Conservation (phyloP, 2,113 vertebrate genomes). For the Rissa tridactyla region DNA sequence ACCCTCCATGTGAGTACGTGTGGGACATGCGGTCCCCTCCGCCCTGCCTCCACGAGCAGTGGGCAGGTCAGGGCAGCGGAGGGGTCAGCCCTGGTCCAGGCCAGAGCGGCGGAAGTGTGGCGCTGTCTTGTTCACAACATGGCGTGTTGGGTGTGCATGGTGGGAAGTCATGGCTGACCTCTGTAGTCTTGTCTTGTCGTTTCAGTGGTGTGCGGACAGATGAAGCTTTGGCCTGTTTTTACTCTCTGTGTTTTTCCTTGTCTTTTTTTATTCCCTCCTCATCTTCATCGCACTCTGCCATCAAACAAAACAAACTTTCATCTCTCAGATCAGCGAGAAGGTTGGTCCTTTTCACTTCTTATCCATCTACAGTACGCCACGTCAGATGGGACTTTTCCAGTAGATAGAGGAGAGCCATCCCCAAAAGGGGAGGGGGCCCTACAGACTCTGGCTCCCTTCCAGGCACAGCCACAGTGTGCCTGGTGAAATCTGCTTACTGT, state of each 20-base stretch:
- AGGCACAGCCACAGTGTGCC: constrained; percentile 64
- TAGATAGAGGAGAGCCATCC: constrained; percentile 78
- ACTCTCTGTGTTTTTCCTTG: constrained; percentile 99
- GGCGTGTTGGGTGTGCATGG: constrained; percentile 32
- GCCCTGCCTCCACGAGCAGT: not conserved
- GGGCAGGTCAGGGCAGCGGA: not conserved
- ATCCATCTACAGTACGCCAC: constrained; percentile 82
- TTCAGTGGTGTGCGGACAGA: constrained; percentile 85
- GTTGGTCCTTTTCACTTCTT: constrained; percentile 97
- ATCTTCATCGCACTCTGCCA: constrained; percentile 94
- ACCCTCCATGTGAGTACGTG: not conserved
- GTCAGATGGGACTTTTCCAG: constrained; percentile 80
- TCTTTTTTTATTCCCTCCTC: constrained; percentile 88
- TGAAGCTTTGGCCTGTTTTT: constrained; percentile 97
- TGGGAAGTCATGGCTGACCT: constrained; percentile 62
- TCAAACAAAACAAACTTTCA: constrained; percentile 92
- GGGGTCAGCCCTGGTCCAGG: not conserved
- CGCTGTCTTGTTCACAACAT: not conserved
- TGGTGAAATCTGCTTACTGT: constrained; percentile 54
- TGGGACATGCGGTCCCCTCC: not conserved
- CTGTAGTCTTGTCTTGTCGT: constrained; percentile 79
- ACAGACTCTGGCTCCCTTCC: constrained; percentile 63
- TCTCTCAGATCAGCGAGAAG: constrained; percentile 99
- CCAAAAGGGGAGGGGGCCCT: constrained; percentile 62
- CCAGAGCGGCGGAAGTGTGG: not conserved